phyloP scores from a whole-genome alignment of 2,797 vertebrate genomes.

The Neopelma chrysocephalum region DNA sequence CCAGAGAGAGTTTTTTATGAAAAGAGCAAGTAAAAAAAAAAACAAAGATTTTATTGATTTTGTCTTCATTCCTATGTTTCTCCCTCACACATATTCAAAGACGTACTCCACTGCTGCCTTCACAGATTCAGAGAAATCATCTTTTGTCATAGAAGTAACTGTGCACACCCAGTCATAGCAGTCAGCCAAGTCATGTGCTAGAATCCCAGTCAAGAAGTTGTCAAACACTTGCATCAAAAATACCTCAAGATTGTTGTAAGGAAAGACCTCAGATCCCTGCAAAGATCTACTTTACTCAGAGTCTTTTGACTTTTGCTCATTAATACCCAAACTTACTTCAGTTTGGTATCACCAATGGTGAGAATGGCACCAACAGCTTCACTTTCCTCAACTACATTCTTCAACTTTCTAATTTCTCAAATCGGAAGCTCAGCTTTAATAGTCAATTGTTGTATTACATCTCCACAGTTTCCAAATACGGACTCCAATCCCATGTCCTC shows the following conservation, averaged over 20 bases:
- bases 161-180: background rate
- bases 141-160: background rate
- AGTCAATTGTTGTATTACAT: background rate
- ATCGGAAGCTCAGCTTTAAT: background rate
- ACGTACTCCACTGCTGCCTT: background rate
- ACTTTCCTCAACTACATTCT: background rate
- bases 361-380: background rate
- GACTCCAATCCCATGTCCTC: background rate
- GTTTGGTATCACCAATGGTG: background rate
- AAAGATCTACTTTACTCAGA: background rate
- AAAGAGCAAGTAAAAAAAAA: background rate
- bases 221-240: background rate
- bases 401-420: background rate
- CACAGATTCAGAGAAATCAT: background rate
- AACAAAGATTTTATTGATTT: background rate
- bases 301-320: background rate
- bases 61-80: background rate
- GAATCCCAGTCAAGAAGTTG: background rate
- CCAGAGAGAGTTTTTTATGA: background rate
- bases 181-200: background rate
- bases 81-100: background rate
- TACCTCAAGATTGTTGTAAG: background rate
- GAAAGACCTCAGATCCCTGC: background rate
- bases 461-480: background rate
- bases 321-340: background rate